Evolutionary conservation across 1,140 invertebrate genomes (phyloP).

Genomic region (Acromyrmex echinatior): DNA sequence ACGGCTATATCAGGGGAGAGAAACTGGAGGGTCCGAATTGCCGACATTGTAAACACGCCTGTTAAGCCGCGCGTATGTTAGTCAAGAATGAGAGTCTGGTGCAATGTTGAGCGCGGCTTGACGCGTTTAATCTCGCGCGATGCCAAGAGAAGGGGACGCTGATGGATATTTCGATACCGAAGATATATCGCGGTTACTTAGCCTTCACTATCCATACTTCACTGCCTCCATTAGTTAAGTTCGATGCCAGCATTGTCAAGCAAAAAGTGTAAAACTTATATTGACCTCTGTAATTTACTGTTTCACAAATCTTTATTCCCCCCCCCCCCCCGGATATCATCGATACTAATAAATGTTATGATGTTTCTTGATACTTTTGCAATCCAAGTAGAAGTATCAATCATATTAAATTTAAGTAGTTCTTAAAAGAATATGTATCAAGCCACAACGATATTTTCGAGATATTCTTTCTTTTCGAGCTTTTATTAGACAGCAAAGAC

Average conservation of each 20-base stretch:
- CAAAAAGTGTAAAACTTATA: neutral
- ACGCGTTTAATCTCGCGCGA: conserved; percentile 57
- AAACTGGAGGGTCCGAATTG: conserved; percentile 64
- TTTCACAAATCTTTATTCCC: conserved; percentile 9
- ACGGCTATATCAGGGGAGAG: conserved; percentile 51
- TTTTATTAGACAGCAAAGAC: neutral
- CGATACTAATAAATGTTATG: neutral
- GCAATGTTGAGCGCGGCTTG: conserved; percentile 32
- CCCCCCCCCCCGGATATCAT: neutral
- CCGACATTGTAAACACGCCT: conserved; percentile 78
- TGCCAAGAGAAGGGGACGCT: neutral
- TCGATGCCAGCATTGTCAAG: neutral
- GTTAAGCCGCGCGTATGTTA: conserved; percentile 67
- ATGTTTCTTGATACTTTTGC: neutral
- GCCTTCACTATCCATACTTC: neutral
- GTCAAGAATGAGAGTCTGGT: conserved; percentile 63
- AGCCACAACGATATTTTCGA: neutral
- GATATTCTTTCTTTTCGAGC: neutral
- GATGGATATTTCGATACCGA: conserved; percentile 36
- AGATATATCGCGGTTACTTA: conserved; percentile 20
- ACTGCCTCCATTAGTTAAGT: conserved; percentile 1
- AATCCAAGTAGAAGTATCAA: neutral
- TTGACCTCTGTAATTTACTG: neutral
- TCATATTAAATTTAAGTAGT: neutral
- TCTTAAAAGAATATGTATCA: neutral